phyloP scores from a whole-genome alignment of 2,113 vertebrate species.

The Sebastes schlegelii region DNA sequence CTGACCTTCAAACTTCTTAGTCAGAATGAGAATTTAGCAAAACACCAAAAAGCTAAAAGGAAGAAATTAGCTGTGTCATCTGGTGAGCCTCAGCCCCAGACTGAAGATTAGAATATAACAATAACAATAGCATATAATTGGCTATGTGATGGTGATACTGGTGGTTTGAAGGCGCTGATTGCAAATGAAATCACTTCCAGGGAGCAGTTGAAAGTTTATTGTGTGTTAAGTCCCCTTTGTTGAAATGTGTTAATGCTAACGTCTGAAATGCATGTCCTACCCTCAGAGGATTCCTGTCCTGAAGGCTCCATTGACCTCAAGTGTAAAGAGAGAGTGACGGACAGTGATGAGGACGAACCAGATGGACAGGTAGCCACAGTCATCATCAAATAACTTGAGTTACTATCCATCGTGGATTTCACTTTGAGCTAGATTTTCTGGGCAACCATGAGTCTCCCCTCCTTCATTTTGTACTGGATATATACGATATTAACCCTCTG shows the following conservation, averaged over 20 bases:
- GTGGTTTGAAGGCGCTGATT: not conserved
- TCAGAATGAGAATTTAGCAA: conserved; percentile 22
- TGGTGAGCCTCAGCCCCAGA: not conserved
- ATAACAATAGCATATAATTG: conserved; percentile 11
- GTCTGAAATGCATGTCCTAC: not conserved
- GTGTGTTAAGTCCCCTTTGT: not conserved
- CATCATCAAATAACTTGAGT: not conserved
- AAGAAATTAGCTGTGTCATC: conserved; percentile 26
- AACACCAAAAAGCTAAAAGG: conserved; percentile 2
- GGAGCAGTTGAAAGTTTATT: not conserved
- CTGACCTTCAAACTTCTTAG: not conserved
- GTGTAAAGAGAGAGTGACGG: conserved; percentile 93
- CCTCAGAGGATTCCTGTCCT: conserved; percentile 87
- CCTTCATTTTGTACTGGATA: not conserved
- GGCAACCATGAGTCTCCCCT: too few relatives aligned
- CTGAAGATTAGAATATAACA: conserved; percentile 21
- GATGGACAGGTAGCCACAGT: conserved; percentile 85
- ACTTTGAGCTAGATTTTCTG: not conserved
- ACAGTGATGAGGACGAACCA: conserved; percentile 91
- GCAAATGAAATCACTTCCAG: not conserved
- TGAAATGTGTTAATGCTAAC: not conserved
- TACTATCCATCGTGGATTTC: not conserved
- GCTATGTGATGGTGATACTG: not conserved
- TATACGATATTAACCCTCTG: too few relatives aligned
- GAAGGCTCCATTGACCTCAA: conserved; percentile 92